Evolutionary conservation across 2,797 vertebrate species (phyloP), one percentile per base, ranked within the genome.

Genomic region (Vespertilio murinus): DNA sequence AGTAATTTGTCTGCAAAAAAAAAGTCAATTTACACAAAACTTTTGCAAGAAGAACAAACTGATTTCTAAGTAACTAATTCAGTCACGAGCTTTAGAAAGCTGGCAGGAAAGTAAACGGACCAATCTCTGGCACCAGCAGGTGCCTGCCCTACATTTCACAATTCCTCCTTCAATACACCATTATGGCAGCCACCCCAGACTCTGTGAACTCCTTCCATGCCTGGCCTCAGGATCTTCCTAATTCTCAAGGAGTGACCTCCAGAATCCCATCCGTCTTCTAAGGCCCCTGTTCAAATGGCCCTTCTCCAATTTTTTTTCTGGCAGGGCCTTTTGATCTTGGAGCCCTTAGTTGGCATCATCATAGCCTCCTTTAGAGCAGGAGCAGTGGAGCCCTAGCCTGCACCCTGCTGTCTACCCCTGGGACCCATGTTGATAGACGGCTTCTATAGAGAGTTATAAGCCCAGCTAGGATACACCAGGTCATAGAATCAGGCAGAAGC

Each of bases 361-460:
- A 16, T 38, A 54, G 67, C 40, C 49, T 74, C 2, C 28, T 3
- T 49, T 70, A 45, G 22, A 71, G 20, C 35, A 84, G 13, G 3
- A 73, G 54, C 5, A 83, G 13, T 1, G 2, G 2, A 54, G n/a
- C 33, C 38, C n/a, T 38, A 12, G 28, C 64, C 49, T 64, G 14
- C 0, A n/a, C 33, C 47, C 38, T 5, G 12, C 1, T 6, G 20
- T 23, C 59, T 59, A 1, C 3, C 6, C 25, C 2, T 13, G 1
- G 1, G 25, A 49, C 70, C 42, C 28, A 16, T 5, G 6, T 10
- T 6, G 8, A 89, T 4, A 67, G 10, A 7, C 2, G 25, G 9
- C 28, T 71, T 84, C 80, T 45, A n/a, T 8, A 30, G 2, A 56
- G 64, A 84, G 73, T 25, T 52, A 30, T 6, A 38, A 74, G 81